A percentile compares a stretch with the other conserved stretches of the same genome.
phyloP scores from a whole-genome alignment of 2,797 vertebrate genomes.

The Sylvilagus floridanus region DNA sequence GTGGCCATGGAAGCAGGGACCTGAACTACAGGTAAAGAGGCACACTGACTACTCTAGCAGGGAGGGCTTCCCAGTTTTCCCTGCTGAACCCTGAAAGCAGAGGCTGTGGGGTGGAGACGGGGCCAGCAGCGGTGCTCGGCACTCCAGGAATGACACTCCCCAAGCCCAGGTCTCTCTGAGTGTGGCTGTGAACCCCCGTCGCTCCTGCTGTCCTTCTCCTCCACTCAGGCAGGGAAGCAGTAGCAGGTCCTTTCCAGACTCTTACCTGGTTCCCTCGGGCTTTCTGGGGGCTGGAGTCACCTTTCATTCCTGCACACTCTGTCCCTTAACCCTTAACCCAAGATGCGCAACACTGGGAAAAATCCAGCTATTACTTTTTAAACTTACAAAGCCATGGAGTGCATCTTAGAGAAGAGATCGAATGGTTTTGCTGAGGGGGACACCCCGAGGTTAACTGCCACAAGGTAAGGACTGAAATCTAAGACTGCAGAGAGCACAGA shows the following conservation, averaged over 20 bases:
- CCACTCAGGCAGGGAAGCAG: not conserved
- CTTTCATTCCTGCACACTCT: not conserved
- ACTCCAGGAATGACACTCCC: not conserved
- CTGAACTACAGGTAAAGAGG: not conserved
- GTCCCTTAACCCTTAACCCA: not conserved
- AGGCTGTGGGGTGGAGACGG: not conserved
- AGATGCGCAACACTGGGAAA: not conserved
- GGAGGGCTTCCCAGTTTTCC: not conserved
- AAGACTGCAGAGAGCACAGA: not conserved
- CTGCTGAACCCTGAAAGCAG: not conserved
- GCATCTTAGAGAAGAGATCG: not conserved
- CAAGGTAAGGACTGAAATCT: constrained; percentile 9
- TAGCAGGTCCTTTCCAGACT: not conserved
- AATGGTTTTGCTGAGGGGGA: not conserved
- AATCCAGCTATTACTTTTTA: not conserved
- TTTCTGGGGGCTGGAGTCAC: not conserved
- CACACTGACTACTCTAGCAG: not conserved
- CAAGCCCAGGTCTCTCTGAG: not conserved
- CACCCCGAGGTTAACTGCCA: not conserved
- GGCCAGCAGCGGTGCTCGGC: not conserved
- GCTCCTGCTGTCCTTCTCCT: not conserved
- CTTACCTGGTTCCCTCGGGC: not conserved
- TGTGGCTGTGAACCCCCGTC: no score
- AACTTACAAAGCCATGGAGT: not conserved
- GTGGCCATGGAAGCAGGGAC: not conserved